These are phyloP conservation scores for Drosophila longiperda DNA, from an alignment of 2,888 invertebrate genomes.

Conservation along the genomic window DNA sequence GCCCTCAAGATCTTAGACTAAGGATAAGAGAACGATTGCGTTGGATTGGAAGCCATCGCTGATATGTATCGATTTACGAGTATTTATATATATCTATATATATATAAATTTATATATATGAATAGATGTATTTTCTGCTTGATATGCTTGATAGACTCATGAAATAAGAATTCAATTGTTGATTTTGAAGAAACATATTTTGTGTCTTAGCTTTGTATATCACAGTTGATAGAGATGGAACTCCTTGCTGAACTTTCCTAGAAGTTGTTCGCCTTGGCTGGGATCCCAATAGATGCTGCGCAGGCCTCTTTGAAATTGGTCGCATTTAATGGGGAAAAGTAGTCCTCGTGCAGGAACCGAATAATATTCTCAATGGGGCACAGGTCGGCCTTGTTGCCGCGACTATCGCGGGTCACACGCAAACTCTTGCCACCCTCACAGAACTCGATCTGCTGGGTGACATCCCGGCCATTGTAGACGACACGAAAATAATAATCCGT, in stretches of 20 bases:
- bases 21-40: slow-evolving; percentile 32
- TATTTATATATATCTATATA: slow-evolving; percentile 3
- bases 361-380: slow-evolving; percentile 95
- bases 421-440: slow-evolving; percentile 88
- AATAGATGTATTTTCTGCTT: not conserved
- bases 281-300: slow-evolving; percentile 82
- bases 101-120: not conserved
- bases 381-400: slow-evolving; percentile 86
- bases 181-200: slow-evolving; percentile 35
- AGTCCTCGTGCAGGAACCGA: slow-evolving; percentile 94
- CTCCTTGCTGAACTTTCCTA: slow-evolving; percentile 42
- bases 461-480: slow-evolving; percentile 93
- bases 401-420: slow-evolving; percentile 86
- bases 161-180: not conserved
- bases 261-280: slow-evolving; percentile 83
- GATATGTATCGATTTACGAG: slow-evolving; percentile 68
- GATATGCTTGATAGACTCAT: not conserved
- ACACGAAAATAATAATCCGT: slow-evolving; percentile 91
- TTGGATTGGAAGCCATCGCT: slow-evolving; percentile 38
- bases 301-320: slow-evolving; percentile 96
- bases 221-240: slow-evolving; percentile 63
- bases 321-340: slow-evolving; percentile 92
- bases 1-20: slow-evolving; percentile 17
- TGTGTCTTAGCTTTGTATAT: slow-evolving; percentile 59
- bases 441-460: slow-evolving; percentile 92